Conservation (phyloP, 2,888 invertebrate species). For the Dynastes hyllus region DNA sequence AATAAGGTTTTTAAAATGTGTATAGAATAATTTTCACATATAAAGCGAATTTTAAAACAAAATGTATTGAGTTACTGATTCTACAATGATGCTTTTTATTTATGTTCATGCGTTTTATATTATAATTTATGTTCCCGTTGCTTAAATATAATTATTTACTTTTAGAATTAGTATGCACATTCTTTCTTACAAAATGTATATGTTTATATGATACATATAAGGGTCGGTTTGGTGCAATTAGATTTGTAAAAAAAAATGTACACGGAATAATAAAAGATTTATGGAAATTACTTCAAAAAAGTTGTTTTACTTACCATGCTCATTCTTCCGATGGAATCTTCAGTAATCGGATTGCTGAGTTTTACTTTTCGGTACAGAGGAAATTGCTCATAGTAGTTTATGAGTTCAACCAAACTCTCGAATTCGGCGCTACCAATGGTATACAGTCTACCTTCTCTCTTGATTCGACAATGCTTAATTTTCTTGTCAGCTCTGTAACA, state of each 20-base stretch:
- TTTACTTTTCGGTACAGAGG: conserved; percentile 94
- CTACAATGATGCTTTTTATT: neutral
- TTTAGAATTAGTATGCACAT: conserved; percentile 12
- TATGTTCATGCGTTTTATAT: neutral
- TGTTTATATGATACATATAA: conserved; percentile 32
- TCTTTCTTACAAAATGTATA: conserved; percentile 21
- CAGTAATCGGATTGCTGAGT: conserved; percentile 87
- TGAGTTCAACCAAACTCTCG: conserved; percentile 95
- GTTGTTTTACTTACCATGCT: conserved; percentile 74
- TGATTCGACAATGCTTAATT: conserved; percentile 97
- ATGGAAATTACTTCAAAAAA: conserved; percentile 23
- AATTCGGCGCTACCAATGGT: conserved; percentile 94
- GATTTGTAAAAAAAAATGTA: conserved; percentile 55
- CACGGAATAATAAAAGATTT: conserved; percentile 39
- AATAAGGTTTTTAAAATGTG: no score
- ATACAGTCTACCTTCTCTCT: conserved; percentile 92
- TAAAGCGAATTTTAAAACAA: neutral
- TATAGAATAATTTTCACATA: no score
- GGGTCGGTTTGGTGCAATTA: conserved; percentile 66
- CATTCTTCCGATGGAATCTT: conserved; percentile 79
- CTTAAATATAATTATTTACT: neutral
- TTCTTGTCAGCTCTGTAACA: conserved; percentile 87
- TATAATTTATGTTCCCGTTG: conserved; percentile 6
- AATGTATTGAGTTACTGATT: neutral
- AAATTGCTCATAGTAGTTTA: conserved; percentile 92